Evolutionary conservation across 2,888 invertebrate species (phyloP).

Genomic region (Drosophila mulleri): DNA sequence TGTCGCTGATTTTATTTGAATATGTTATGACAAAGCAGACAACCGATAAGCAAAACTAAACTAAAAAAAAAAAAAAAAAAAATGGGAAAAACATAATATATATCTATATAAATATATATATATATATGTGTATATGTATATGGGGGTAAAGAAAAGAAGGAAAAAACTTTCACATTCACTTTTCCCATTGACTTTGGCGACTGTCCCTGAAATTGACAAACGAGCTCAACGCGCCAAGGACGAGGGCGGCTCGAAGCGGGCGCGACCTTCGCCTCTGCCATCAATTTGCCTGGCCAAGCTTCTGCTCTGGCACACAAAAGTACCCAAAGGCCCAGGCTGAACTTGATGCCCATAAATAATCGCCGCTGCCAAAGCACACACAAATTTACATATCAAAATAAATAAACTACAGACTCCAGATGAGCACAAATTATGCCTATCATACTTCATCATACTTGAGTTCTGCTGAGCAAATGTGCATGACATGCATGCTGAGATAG

Average conservation of each 20-base stretch:
- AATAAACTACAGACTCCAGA: slow-evolving; percentile 13
- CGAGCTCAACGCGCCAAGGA: slow-evolving; percentile 37
- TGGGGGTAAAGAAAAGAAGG: slow-evolving; percentile 15
- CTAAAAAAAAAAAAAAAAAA: neutral
- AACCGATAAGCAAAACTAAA: slow-evolving; percentile 51
- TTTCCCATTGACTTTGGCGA: slow-evolving; percentile 59
- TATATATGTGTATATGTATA: slow-evolving; percentile 1
- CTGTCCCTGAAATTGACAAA: slow-evolving; percentile 62
- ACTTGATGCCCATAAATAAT: slow-evolving; percentile 56
- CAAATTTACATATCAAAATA: slow-evolving; percentile 44
- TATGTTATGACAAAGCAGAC: slow-evolving; percentile 62
- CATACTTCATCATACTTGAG: slow-evolving; percentile 5
- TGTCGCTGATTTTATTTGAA: slow-evolving; percentile 59
- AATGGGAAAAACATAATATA: slow-evolving; percentile 2
- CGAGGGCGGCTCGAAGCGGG: slow-evolving; percentile 11
- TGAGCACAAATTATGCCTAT: slow-evolving; percentile 7
- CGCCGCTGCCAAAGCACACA: slow-evolving; percentile 32
- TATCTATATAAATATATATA: slow-evolving; percentile 8
- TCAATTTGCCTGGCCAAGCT: slow-evolving; percentile 53
- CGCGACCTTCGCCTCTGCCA: slow-evolving; percentile 72
- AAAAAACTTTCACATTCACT: slow-evolving; percentile 56
- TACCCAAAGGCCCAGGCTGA: slow-evolving; percentile 9
- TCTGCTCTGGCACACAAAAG: slow-evolving; percentile 51
- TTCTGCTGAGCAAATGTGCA: neutral
- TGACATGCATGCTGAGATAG: neutral